These are phyloP conservation scores for Netelia melanura DNA, from an alignment of 2,888 invertebrate species.

Conservation along the genomic window DNA sequence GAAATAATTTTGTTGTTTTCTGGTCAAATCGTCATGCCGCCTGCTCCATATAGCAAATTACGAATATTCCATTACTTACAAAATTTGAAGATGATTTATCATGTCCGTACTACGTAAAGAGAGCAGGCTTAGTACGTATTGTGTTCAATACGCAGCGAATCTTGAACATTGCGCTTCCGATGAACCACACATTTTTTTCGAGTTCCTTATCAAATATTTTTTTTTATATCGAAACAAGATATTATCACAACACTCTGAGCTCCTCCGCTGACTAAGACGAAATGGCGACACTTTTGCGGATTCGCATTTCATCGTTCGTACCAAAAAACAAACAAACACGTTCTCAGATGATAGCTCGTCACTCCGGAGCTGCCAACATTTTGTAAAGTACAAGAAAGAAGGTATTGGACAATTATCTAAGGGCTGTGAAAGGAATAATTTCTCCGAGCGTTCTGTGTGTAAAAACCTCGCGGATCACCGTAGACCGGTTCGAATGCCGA, in stretches of 20 bases:
- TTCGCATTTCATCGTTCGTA: not conserved
- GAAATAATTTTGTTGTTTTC: not conserved
- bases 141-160: not conserved
- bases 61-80: not conserved
- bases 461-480: slow-evolving; percentile 75
- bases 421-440: slow-evolving; percentile 73
- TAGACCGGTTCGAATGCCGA: slow-evolving; percentile 82
- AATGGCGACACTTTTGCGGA: not conserved
- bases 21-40: not conserved
- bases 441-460: slow-evolving; percentile 75
- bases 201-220: not conserved
- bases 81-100: not conserved
- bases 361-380: not conserved
- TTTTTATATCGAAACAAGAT: slow-evolving; percentile 23
- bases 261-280: slow-evolving; percentile 7
- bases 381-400: not conserved
- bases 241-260: slow-evolving; percentile 65
- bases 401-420: slow-evolving; percentile 13
- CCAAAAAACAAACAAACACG: slow-evolving; percentile 21
- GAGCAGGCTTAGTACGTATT: slow-evolving; percentile 5
- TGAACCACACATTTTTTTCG: slow-evolving; percentile 9
- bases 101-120: slow-evolving; percentile 14
- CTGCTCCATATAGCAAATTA: slow-evolving; percentile 3
- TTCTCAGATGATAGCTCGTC: slow-evolving; percentile 17
- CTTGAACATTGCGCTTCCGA: slow-evolving; percentile 7